These are phyloP conservation scores for Clarias pachynema DNA, from an alignment of 2,797 vertebrate species.

Conservation along the genomic window DNA sequence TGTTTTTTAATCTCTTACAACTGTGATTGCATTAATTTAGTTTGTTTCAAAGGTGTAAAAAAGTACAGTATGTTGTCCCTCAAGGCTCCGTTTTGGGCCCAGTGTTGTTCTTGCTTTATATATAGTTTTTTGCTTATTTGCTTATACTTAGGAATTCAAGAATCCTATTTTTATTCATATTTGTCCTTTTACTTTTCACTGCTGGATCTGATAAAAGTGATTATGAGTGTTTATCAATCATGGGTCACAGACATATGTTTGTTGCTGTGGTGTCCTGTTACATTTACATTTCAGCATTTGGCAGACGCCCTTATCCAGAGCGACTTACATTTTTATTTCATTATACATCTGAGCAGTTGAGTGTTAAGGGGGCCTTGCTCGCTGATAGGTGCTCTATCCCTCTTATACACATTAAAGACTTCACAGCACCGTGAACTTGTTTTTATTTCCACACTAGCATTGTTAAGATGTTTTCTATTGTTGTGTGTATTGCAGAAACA, in stretches of 20 bases:
- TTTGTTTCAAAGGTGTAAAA: background rate
- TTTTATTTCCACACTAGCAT: background rate
- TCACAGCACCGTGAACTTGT: background rate
- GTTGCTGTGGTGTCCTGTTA: background rate
- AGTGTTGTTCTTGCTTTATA: background rate
- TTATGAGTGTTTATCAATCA: background rate
- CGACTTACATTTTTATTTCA: too few species aligned
- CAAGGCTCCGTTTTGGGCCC: background rate
- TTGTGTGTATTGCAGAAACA: background rate
- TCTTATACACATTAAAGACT: background rate
- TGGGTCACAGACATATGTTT: background rate
- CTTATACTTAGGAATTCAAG: background rate
- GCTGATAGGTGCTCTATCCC: background rate
- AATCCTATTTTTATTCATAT: background rate
- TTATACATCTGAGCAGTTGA: too few species aligned
- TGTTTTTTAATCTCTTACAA: background rate
- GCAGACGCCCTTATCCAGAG: too few species aligned
- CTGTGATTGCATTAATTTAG: background rate
- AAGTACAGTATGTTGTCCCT: too few species aligned
- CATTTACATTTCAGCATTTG: too few species aligned
- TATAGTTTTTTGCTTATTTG: background rate
- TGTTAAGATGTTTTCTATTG: background rate
- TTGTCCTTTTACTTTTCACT: too few species aligned
- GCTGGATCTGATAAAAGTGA: background rate
- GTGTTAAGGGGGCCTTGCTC: background rate